A percentile compares a stretch with the other conserved stretches of the same genome.
These are phyloP conservation scores for Rugalucina vietnamica DNA, from an alignment of 2,888 invertebrate species.

Conservation along the genomic window DNA sequence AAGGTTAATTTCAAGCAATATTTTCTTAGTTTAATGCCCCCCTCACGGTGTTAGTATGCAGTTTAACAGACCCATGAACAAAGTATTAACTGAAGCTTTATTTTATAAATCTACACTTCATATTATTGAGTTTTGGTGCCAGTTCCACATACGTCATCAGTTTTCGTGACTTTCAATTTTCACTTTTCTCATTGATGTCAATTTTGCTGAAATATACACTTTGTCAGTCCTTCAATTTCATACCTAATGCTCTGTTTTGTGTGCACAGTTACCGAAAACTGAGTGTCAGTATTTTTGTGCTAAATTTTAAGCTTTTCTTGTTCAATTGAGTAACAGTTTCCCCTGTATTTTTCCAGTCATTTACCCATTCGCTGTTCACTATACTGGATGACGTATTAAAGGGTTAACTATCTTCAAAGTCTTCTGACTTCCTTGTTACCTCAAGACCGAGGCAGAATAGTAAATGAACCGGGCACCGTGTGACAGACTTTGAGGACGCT, in stretches of 20 bases:
- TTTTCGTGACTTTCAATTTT: neutral
- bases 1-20: neutral
- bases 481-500: neutral
- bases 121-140: neutral
- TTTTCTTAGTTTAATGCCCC: neutral
- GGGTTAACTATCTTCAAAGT: neutral
- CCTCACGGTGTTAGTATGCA: conserved; percentile 6
- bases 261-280: neutral
- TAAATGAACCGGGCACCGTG: neutral
- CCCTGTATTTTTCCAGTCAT: neutral
- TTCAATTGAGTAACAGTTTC: neutral
- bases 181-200: neutral
- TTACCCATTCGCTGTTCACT: neutral
- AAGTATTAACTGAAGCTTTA: neutral
- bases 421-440: neutral
- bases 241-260: no score
- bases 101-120: neutral
- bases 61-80: neutral
- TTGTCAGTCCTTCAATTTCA: neutral
- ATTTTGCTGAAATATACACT: neutral
- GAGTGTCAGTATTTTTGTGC: neutral
- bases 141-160: neutral
- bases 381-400: neutral
- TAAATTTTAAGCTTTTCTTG: neutral
- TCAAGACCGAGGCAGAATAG: neutral